A percentile compares a stretch with the other conserved stretches of the same genome.
phyloP scores from a whole-genome alignment of 2,113 vertebrate genomes.

The Osmerus mordax region DNA sequence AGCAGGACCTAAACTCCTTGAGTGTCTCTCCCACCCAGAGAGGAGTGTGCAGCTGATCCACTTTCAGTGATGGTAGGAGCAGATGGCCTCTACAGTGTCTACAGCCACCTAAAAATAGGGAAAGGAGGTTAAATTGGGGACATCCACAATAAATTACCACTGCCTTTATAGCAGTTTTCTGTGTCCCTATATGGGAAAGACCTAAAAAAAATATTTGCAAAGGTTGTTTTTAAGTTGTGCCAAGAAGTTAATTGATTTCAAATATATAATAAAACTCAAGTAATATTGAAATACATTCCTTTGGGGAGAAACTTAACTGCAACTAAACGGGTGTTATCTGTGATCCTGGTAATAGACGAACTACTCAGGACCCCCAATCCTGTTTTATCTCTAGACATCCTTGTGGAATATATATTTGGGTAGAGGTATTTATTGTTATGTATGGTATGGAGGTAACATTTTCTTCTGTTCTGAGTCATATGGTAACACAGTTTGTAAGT shows the following conservation, averaged over 20 bases:
- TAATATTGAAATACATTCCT: neutral
- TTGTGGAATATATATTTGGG: neutral
- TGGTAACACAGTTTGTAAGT: neutral
- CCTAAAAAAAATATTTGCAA: neutral
- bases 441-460: neutral
- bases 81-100: conserved; percentile 28
- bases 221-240: neutral
- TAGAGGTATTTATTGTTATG: neutral
- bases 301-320: no score
- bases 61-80: conserved; percentile 20
- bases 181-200: conserved; percentile 37
- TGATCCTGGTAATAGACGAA: neutral
- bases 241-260: neutral
- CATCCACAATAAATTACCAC: conserved; percentile 16
- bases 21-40: neutral
- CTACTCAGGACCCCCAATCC: neutral
- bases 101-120: conserved; percentile 47
- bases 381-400: conserved; percentile 2
- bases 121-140: conserved; percentile 30
- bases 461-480: neutral
- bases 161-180: neutral
- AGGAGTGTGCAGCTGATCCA: conserved; percentile 39
- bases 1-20: neutral
- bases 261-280: neutral
- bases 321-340: neutral